Evolutionary conservation across 2,113 vertebrate species (phyloP), one percentile per base, ranked within the genome.

Genomic region (Stigmatopora argus): DNA sequence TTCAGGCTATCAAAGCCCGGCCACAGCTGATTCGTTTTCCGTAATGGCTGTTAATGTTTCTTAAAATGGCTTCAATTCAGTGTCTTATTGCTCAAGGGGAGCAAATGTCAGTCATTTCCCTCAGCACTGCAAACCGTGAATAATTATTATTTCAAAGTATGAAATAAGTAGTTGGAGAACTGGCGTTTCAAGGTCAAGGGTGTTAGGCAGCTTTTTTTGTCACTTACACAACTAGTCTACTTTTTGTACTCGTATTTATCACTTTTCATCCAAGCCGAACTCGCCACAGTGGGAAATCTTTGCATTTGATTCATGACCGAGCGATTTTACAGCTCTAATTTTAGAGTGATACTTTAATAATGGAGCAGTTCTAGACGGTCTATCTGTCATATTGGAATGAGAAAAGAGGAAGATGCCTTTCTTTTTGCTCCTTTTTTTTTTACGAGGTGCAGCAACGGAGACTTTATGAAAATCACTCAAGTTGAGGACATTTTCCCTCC

Each of bases 281-380:
- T 38, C n/a, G 21, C 52, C 38, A 15, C 58, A 61, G 58, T 51
- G 5, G 6, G 13, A 56, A 56, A 56, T 46, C 68, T 73, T 82
- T 71, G 78, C 74, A 55, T 70, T 76, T 89, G 85, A 86, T 87
- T 81, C 85, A 88, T 77, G 82, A 73, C 77, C 77, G 71, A 64
- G 78, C 75, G 75, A 80, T 85, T 83, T 82, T 68, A 77, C 79
- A 67, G 83, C 73, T 85, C 80, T 86, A 87, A 86, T 86, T 77
- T 68, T 65, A 85, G 83, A 81, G 78, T 84, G 81, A 90, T 88
- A 86, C 85, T 87, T 90, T 85, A 86, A 90, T 88, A 87, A 90
- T 84, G 70, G 77, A 74, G 84, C 74, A 45, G 61, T 62, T 71
- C 74, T 62, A 38, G 46, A 70, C 44, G 51, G 47, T 81, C 78